A percentile compares a stretch with the other conserved stretches of the same genome.
Conservation (phyloP, 2,888 invertebrate species). For the Serripes groenlandicus region DNA sequence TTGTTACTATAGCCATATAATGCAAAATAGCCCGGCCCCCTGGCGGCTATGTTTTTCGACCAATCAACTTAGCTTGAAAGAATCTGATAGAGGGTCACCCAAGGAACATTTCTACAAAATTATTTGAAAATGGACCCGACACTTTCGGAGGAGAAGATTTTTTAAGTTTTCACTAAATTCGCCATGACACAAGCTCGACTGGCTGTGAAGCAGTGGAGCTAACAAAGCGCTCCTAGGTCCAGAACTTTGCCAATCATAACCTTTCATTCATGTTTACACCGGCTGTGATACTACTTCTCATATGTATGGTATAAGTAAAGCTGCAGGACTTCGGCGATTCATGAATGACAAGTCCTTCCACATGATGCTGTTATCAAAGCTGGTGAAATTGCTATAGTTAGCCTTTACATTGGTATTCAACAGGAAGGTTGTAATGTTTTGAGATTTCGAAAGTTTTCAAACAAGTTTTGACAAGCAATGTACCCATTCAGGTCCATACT, state of each 20-base stretch:
- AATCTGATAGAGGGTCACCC: too few species aligned
- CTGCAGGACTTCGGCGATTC: constrained; percentile 19
- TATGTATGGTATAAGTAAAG: constrained; percentile 67
- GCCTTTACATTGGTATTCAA: neutral
- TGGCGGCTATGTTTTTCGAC: too few species aligned
- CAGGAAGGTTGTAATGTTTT: neutral
- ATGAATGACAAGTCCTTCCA: neutral
- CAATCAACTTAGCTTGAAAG: too few species aligned
- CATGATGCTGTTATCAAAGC: neutral
- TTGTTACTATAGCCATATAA: too few species aligned
- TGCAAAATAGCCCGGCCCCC: too few species aligned
- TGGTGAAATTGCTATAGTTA: neutral
- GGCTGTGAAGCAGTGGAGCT: constrained; percentile 59
- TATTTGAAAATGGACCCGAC: neutral
- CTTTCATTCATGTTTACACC: constrained; percentile 65
- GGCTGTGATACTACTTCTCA: constrained; percentile 68
- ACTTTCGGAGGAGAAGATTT: too few species aligned
- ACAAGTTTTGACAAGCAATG: constrained; percentile 27
- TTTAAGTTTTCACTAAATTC: constrained; percentile 39
- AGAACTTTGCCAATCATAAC: constrained; percentile 33
- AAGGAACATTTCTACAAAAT: constrained; percentile 58
- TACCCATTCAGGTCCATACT: constrained; percentile 38
- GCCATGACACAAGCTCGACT: constrained; percentile 44
- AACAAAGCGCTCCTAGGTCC: constrained; percentile 21
- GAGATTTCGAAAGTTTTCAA: constrained; percentile 29